Percentiles rank a stretch among this genome's conserved stretches.
Conservation (phyloP, 2,113 vertebrate genomes). For the Orycteropus afer region DNA sequence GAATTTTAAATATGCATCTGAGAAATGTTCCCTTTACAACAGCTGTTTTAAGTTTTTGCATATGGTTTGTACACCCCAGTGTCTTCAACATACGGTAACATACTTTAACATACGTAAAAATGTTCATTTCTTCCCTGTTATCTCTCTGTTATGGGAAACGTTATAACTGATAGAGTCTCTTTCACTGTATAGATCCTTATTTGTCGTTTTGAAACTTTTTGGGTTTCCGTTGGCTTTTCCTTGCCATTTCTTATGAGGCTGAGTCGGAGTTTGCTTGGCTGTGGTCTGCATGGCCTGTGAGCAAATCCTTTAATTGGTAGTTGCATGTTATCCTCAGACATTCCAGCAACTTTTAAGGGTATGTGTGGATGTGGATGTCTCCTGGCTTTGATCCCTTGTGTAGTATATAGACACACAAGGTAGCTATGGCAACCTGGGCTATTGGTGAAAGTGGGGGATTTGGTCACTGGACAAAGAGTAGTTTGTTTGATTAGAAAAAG, state of each 20-base stretch:
- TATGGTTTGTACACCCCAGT: conserved; percentile 73
- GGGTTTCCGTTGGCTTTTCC: background rate
- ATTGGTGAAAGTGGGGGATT: conserved; percentile 84
- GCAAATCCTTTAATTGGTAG: conserved; percentile 91
- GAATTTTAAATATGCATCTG: conserved; percentile 70
- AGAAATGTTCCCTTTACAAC: conserved; percentile 67
- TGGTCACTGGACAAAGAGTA: conserved; percentile 87
- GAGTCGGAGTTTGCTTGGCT: conserved; percentile 39
- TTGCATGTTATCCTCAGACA: conserved; percentile 87
- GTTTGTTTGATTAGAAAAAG: conserved; percentile 89
- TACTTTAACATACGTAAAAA: conserved; percentile 33
- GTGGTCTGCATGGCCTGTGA: conserved; percentile 67
- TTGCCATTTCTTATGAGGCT: conserved; percentile 3
- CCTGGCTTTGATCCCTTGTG: conserved; percentile 91
- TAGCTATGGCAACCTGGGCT: conserved; percentile 91
- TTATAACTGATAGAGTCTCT: conserved; percentile 10
- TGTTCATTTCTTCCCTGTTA: conserved; percentile 59
- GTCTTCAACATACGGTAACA: conserved; percentile 59
- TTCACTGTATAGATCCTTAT: conserved; percentile 33
- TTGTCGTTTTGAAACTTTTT: conserved; percentile 55
- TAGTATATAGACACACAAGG: conserved; percentile 90
- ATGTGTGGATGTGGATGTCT: conserved; percentile 81
- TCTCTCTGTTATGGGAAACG: conserved; percentile 51
- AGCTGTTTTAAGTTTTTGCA: conserved; percentile 76
- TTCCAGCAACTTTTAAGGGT: conserved; percentile 84